Evolutionary conservation across 2,797 vertebrate genomes (phyloP).

Genomic region (Sebastes melanostomus): DNA sequence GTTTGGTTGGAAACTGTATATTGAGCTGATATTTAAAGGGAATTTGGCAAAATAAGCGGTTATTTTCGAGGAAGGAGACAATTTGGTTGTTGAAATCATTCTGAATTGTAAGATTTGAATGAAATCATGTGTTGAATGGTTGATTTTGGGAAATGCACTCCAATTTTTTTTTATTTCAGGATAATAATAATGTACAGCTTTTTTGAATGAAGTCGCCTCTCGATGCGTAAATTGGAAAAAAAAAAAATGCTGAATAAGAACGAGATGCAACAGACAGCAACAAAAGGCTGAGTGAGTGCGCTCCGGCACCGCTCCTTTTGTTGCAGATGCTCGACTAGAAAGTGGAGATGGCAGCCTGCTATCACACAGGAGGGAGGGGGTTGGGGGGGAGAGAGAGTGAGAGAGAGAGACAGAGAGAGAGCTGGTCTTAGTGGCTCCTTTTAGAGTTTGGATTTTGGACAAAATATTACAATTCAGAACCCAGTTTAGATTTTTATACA

Average conservation of each 20-base stretch:
- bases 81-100: slow-evolving; percentile 7
- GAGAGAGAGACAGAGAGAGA: neutral
- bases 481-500: neutral
- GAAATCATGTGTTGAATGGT: neutral
- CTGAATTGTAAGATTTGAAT: neutral
- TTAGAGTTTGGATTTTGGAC: neutral
- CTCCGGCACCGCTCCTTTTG: slow-evolving; percentile 76
- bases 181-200: neutral
- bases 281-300: slow-evolving; percentile 63
- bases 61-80: neutral
- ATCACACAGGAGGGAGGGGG: neutral
- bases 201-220: neutral
- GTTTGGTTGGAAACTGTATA: neutral
- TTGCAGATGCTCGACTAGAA: slow-evolving; percentile 65
- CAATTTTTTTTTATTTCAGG: too few relatives aligned
- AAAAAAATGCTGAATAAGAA: slow-evolving; percentile 11
- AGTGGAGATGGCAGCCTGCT: slow-evolving; percentile 53
- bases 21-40: neutral
- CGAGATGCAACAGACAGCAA: slow-evolving; percentile 47
- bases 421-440: neutral
- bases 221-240: neutral
- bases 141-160: neutral
- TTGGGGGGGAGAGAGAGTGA: neutral
- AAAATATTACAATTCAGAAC: neutral
- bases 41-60: neutral